Base-by-base conservation (phyloP, 2,888 invertebrate genomes). In the Allophyes oxyacanthae region DNA sequence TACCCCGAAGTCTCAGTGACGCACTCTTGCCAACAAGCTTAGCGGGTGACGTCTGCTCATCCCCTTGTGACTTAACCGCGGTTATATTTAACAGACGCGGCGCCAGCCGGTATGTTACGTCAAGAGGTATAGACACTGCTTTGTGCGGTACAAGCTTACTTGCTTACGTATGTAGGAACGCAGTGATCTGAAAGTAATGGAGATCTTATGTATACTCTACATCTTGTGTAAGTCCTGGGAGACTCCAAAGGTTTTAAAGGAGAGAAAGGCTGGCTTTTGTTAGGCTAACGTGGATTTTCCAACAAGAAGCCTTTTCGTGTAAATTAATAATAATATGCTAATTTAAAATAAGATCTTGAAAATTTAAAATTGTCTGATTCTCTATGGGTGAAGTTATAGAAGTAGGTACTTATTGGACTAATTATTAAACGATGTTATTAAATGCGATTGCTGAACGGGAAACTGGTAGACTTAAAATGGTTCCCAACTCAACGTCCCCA, bases 11-110 rank as follows among this genome's bases (percentile, higher is more conserved):
- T 77, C 57, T 69, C 71, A 82, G 68, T 87, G 85, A 87, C 86
- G 87, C 84, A 87, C 81, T 85, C 70, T 72, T 58, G 54, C 71
- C 76, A 72, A 77, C 77, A 69, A 85, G 88, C 88, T 88, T 86
- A 88, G 57, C 77, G 77, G 75, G 82, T 85, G 88, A 89, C 86
- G 88, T 84, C 71, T 71, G 61, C 77, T 74, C 72, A 77, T 77
- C 75, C 72, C 72, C 71, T 64, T 75, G 81, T 80, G 87, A 86
- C 85, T 88, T 83, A 85, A 81, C 81, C 77, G 75, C 58, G 76
- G 80, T 83, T 88, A 89, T 84, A 87, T 86, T 81, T 86, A 85
- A 77, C 79, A 64, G 72, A 60, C 71, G 52, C 73, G 79, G 76
- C 82, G 82, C 81, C 80, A 71, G 60, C 26, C 60, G 44, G 45